Base-by-base conservation (phyloP, 2,113 vertebrate genomes). In the Festucalex cinctus region DNA sequence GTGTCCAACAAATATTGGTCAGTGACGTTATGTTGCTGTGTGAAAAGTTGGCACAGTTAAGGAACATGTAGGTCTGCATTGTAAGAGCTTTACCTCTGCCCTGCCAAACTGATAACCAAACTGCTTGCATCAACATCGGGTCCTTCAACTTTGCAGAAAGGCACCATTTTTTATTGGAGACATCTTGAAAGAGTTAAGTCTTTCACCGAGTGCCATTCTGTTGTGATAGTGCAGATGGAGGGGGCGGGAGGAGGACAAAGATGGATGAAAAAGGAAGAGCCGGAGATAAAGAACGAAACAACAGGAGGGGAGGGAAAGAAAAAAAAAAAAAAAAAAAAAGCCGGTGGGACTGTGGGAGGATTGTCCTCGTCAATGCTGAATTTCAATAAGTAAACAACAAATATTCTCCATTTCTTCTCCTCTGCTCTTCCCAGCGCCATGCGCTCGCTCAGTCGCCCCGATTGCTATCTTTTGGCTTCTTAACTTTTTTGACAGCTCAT, bases 351-450 rank as follows among this genome's bases (percentile, higher is more conserved):
- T 71, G 66, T 61, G 19, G 71, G 58, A 26, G 79, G 64, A 75
- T 65, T 77, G 70, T 82, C 69, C 78, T 84, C 68, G 70, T 67
- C 69, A 56, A 76, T 85, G 76, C 74, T 73, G 75, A 76, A 80
- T 84, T 64, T 85, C 79, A 86, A 85, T 87, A 85, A 88, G 81
- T 84, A 84, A 87, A 87, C 76, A 80, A 84, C 79, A 87, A 86
- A 86, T 81, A 83, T 77, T 79, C 70, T 70, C 66, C 63, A 71
- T 72, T 70, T 74, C 65, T 69, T 83, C 76, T 78, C 74, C 76
- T 83, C 72, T 63, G 76, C 69, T 75, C 67, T 63, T 71, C 76
- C 82, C 61, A 74, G 16, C 32, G 54, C 76, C 71, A 83, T 69
- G 69, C 48, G 48, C 83, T 80, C 76, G 48, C 83, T 80, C 76